A percentile compares a stretch with the other conserved stretches of the same genome.
These are phyloP conservation scores for Temnothorax curvispinosus DNA, from an alignment of 1,140 invertebrate species.

Conservation along the genomic window DNA sequence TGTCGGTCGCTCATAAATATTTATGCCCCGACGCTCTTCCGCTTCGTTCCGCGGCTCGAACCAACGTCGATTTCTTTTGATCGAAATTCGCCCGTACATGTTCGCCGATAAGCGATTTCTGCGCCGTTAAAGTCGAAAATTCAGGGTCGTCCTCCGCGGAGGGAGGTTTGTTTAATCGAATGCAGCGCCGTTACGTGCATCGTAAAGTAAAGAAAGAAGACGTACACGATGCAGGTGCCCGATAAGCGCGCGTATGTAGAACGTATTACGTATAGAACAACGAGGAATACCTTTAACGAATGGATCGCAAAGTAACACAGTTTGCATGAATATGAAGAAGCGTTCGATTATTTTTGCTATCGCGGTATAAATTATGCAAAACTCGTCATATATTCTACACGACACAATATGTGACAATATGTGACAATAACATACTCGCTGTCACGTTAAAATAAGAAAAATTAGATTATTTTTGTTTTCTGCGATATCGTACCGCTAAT, in stretches of 20 bases:
- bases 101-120: neutral
- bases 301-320: neutral
- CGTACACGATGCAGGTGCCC: neutral
- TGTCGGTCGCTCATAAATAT: constrained; percentile 58
- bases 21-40: constrained; percentile 24
- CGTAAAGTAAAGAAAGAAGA: constrained; percentile 1
- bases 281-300: neutral
- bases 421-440: neutral
- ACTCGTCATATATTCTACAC: neutral
- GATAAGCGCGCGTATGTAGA: neutral
- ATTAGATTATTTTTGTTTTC: neutral
- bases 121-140: neutral
- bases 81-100: neutral
- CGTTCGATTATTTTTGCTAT: neutral
- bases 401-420: neutral
- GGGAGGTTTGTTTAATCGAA: neutral
- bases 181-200: neutral
- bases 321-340: constrained; percentile 1
- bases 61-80: neutral
- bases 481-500: neutral
- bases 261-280: too few species aligned
- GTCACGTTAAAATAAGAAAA: neutral
- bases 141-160: neutral
- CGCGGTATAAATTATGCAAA: neutral
- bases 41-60: neutral